phyloP scores from a whole-genome alignment of 2,888 invertebrate genomes.

The Sesia apiformis region DNA sequence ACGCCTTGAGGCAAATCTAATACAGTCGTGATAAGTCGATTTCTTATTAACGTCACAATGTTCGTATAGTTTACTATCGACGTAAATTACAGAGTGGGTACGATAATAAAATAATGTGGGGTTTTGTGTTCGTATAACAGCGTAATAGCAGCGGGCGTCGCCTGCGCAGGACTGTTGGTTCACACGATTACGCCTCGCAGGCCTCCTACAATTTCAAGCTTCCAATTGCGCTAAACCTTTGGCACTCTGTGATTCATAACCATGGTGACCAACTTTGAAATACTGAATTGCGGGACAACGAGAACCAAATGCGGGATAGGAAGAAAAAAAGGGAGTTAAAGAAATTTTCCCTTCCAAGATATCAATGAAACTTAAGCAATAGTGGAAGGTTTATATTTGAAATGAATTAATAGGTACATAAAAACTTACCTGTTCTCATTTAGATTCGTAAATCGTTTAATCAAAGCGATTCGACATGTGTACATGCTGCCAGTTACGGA shows the following conservation, averaged over 20 bases:
- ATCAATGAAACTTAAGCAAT: too few species aligned
- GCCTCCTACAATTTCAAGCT: conserved; percentile 15
- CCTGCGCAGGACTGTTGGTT: conserved; percentile 11
- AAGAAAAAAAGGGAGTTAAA: too few species aligned
- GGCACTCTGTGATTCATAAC: conserved; percentile 1
- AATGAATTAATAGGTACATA: too few species aligned
- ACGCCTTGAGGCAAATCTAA: conserved; percentile 29
- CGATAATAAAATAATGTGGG: conserved; percentile 55
- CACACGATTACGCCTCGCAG: conserved; percentile 28
- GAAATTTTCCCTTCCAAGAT: too few species aligned
- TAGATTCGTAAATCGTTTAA: too few species aligned
- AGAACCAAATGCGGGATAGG: too few species aligned
- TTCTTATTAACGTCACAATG: conserved; percentile 46
- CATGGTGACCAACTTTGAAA: too few species aligned
- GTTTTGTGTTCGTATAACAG: conserved; percentile 28
- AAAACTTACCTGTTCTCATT: too few species aligned
- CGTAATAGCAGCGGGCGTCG: conserved; percentile 23
- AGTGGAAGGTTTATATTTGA: too few species aligned
- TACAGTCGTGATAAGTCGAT: conserved; percentile 46
- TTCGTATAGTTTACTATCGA: conserved; percentile 15
- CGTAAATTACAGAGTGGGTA: conserved; percentile 33
- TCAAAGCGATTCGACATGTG: too few species aligned
- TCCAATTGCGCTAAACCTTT: neutral
- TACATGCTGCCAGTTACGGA: too few species aligned
- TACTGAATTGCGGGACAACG: too few species aligned